These are phyloP conservation scores for Achlya flavicornis DNA, from an alignment of 2,888 invertebrate genomes.

Conservation along the genomic window DNA sequence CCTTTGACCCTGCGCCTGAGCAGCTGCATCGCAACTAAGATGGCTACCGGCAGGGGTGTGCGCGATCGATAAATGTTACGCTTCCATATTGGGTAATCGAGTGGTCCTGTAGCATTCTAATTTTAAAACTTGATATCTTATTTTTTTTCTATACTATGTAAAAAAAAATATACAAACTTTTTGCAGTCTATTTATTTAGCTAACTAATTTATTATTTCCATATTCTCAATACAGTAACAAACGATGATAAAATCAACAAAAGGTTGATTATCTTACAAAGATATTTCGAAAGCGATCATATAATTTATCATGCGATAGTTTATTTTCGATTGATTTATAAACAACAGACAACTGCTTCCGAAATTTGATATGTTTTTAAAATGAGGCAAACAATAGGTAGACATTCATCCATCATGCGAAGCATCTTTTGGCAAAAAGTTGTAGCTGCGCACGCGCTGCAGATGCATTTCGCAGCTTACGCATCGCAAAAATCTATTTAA, in stretches of 20 bases:
- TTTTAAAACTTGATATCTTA: conserved; percentile 9
- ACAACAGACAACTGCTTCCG: conserved; percentile 30
- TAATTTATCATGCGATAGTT: conserved; percentile 38
- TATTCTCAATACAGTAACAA: not conserved
- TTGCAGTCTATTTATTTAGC: no score
- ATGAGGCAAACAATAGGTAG: conserved; percentile 36
- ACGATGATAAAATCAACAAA: not conserved
- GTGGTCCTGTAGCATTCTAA: conserved; percentile 20
- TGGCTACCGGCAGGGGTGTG: conserved; percentile 67
- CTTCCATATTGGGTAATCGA: conserved; percentile 29
- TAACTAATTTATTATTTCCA: not conserved
- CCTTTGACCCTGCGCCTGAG: conserved; percentile 78
- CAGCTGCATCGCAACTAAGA: conserved; percentile 73
- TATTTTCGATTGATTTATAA: conserved; percentile 37
- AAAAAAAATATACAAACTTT: no score
- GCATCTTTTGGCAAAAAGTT: conserved; percentile 61
- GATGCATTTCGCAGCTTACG: conserved; percentile 59
- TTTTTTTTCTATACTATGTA: not conserved
- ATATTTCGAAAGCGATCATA: conserved; percentile 21
- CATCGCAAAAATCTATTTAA: conserved; percentile 28
- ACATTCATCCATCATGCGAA: conserved; percentile 66
- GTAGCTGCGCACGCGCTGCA: conserved; percentile 59
- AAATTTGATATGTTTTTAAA: conserved; percentile 46
- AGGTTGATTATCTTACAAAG: conserved; percentile 14
- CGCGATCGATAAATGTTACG: conserved; percentile 67